Conservation (phyloP, 2,888 invertebrate genomes). For the Spatulosminthurus flaviceps region DNA sequence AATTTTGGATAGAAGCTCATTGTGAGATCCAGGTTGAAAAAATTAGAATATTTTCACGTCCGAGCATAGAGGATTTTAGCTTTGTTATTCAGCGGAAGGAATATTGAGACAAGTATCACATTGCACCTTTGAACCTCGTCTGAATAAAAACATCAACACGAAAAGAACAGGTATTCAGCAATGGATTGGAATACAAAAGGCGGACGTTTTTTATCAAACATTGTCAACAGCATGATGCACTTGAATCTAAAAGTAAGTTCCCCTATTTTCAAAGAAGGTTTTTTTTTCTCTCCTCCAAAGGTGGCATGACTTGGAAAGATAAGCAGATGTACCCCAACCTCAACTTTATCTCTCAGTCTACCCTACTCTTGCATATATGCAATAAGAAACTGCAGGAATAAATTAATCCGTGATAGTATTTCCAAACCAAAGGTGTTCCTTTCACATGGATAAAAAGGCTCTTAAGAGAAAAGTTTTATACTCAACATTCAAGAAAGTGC, state of each 20-base stretch:
- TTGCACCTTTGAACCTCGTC: not conserved
- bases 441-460: not conserved
- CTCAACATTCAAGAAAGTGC: too few relatives aligned
- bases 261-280: not conserved
- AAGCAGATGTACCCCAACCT: not conserved
- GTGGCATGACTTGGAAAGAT: slow-evolving; percentile 4
- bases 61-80: too few relatives aligned
- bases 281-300: not conserved
- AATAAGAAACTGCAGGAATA: slow-evolving; percentile 9
- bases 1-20: too few relatives aligned
- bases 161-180: slow-evolving; percentile 13
- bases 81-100: too few relatives aligned
- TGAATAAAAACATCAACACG: not conserved
- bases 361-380: not conserved
- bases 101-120: too few relatives aligned
- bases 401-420: not conserved
- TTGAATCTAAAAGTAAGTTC: slow-evolving; percentile 8
- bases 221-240: slow-evolving; percentile 18
- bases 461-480: not conserved
- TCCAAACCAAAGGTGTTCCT: not conserved
- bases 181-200: not conserved
- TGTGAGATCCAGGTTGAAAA: too few relatives aligned
- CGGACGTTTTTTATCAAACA: not conserved
- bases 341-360: not conserved
- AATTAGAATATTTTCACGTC: too few relatives aligned